A percentile compares a stretch with the other conserved stretches of the same genome.
Evolutionary conservation across 2,888 invertebrate genomes (phyloP).

Genomic region (Diarsia dahlii): DNA sequence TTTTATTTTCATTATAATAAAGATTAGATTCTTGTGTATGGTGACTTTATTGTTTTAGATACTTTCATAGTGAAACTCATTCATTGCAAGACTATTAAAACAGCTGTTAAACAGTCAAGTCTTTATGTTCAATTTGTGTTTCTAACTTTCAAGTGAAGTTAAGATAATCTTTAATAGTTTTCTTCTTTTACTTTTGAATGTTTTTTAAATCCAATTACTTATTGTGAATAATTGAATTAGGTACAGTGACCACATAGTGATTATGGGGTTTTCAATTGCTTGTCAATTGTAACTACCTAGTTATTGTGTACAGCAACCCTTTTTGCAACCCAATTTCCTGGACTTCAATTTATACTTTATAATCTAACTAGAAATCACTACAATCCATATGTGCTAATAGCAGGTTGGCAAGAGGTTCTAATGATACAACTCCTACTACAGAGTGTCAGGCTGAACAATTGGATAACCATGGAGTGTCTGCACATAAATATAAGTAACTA

Average conservation of each 20-base stretch:
- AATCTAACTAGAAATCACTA: neutral
- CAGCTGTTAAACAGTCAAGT: neutral
- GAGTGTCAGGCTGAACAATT: neutral
- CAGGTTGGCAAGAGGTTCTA: neutral
- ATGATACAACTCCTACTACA: conserved; percentile 2
- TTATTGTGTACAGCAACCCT: neutral
- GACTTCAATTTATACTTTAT: neutral
- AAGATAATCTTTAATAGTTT: neutral
- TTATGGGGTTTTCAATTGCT: neutral
- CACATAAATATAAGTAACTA: neutral
- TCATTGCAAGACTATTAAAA: neutral
- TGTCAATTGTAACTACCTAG: neutral
- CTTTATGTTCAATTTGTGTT: conserved; percentile 6
- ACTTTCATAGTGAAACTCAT: neutral
- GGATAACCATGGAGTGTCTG: neutral
- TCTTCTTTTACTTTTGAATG: neutral
- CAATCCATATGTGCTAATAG: neutral
- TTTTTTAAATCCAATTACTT: conserved; percentile 22
- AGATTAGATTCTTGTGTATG: conserved; percentile 12
- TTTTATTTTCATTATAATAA: neutral
- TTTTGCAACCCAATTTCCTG: neutral
- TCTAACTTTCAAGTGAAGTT: neutral
- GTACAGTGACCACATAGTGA: neutral
- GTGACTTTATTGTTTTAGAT: neutral
- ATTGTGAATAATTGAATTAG: conserved; percentile 18